Evolutionary conservation across 2,888 invertebrate species (phyloP).

Genomic region (Melanostoma scalare): DNA sequence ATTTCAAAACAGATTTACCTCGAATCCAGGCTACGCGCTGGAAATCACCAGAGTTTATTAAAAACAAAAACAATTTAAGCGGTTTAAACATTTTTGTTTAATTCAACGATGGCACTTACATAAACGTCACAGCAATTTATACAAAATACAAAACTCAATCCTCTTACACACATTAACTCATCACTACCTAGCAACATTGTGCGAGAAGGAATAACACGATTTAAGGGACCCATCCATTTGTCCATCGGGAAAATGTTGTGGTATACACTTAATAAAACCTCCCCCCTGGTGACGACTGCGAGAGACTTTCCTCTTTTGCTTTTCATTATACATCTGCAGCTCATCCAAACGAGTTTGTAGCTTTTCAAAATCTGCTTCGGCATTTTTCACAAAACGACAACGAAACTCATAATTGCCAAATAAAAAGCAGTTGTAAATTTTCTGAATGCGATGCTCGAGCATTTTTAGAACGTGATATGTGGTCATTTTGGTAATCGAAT

Average conservation of each 20-base stretch:
- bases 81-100: no score
- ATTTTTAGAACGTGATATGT: constrained; percentile 77
- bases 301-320: constrained; percentile 75
- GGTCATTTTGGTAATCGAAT: constrained; percentile 77
- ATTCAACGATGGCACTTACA: no score
- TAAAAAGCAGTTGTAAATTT: constrained; percentile 78
- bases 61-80: no score
- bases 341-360: constrained; percentile 78
- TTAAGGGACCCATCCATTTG: constrained; percentile 76
- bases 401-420: constrained; percentile 76
- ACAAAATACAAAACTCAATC: no score
- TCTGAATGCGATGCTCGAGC: constrained; percentile 79
- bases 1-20: no score
- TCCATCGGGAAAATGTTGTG: constrained; percentile 76
- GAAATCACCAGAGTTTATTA: no score
- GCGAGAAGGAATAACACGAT: constrained; percentile 75
- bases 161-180: no score
- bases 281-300: constrained; percentile 46
- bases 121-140: no score
- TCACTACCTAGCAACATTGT: neutral
- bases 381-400: constrained; percentile 77
- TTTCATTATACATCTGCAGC: constrained; percentile 78
- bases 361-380: constrained; percentile 77
- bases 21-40: no score
- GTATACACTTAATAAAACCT: constrained; percentile 75